These are phyloP conservation scores for Corvus moneduloides DNA, from an alignment of 2,113 vertebrate genomes.

Conservation along the genomic window DNA sequence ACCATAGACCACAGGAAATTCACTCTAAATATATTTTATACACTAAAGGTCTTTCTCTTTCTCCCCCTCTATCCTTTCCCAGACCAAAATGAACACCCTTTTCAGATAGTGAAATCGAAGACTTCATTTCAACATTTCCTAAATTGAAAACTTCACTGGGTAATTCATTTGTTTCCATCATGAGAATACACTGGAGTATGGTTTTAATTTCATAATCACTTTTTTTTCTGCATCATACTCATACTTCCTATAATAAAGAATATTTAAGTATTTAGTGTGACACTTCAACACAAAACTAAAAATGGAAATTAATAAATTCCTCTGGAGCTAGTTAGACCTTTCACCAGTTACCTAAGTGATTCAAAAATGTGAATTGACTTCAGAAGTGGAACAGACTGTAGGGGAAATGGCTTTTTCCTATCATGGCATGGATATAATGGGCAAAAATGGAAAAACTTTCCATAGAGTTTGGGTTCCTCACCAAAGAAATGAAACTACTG, in stretches of 20 bases:
- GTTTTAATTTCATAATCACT: background rate
- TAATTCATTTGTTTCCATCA: background rate
- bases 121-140: background rate
- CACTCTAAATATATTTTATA: background rate
- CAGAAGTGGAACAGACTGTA: background rate
- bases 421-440: background rate
- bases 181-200: background rate
- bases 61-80: background rate
- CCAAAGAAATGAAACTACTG: background rate
- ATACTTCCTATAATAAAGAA: background rate
- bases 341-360: background rate
- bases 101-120: background rate
- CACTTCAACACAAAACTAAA: background rate
- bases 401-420: background rate
- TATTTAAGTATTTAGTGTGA: background rate
- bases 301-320: background rate
- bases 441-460: background rate
- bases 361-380: background rate
- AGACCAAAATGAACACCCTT: background rate
- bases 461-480: background rate
- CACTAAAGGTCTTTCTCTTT: background rate
- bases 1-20: background rate
- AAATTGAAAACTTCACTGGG: background rate
- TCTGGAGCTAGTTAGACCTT: background rate
- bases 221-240: background rate